A percentile compares a stretch with the other conserved stretches of the same genome.
Conservation (phyloP, 1,140 invertebrate species). For the Dendrolimus punctatus region DNA sequence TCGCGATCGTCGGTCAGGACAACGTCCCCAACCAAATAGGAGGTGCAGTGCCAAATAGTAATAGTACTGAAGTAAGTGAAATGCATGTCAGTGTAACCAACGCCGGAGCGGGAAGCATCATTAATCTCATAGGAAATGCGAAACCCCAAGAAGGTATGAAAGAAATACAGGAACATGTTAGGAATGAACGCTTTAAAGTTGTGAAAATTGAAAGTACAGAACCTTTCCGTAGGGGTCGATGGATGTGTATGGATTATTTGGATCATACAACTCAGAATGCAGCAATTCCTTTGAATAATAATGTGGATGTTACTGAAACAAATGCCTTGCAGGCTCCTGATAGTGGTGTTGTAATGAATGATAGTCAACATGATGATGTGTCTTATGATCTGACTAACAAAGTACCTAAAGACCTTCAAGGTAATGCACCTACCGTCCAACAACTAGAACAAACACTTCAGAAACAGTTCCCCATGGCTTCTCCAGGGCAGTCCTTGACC, state of each 20-base stretch:
- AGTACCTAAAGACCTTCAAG: constrained; percentile 60
- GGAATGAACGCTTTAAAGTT: constrained; percentile 93
- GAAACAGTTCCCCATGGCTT: constrained; percentile 68
- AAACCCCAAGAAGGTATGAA: constrained; percentile 78
- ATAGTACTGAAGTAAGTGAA: constrained; percentile 69
- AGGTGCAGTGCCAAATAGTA: constrained; percentile 68
- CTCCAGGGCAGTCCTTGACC: constrained; percentile 65
- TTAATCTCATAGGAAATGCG: constrained; percentile 76
- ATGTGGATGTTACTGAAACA: constrained; percentile 57
- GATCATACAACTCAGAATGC: constrained; percentile 81
- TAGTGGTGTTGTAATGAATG: constrained; percentile 67
- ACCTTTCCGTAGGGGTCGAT: constrained; percentile 93
- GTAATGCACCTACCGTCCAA: constrained; percentile 52
- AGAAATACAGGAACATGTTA: constrained; percentile 80
- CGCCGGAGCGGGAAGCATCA: constrained; percentile 74
- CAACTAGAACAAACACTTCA: constrained; percentile 62
- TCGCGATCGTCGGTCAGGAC: constrained; percentile 82
- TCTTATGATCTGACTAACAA: constrained; percentile 58
- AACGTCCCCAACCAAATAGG: constrained; percentile 48
- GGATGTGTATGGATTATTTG: constrained; percentile 96
- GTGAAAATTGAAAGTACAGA: constrained; percentile 97
- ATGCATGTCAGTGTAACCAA: constrained; percentile 77
- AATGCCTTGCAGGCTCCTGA: constrained; percentile 56
- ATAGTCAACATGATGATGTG: constrained; percentile 66
- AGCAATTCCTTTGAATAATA: constrained; percentile 64